Evolutionary conservation across 1,140 invertebrate species (phyloP), one percentile per base, ranked within the genome.

Genomic region (Heliconius nattereri): DNA sequence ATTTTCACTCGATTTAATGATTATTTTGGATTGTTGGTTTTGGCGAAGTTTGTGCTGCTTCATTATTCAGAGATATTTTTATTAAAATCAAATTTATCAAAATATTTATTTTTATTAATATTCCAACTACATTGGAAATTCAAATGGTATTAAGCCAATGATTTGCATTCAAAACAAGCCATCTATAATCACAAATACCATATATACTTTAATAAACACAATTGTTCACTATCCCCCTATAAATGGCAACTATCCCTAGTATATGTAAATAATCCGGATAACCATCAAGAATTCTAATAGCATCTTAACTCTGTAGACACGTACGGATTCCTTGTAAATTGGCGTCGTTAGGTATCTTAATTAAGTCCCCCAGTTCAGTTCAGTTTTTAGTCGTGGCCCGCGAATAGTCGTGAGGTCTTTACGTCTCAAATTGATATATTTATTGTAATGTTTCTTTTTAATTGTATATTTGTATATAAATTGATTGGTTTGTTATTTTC

Each of bases 261-360:
- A 66, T 76, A 71, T 76, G 57, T 76, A 70, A 76, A 76, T 76
- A 71, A 70, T 45, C 8, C 26, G 52, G 70, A 81, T 83, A 78
- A 81, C 35, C 79, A 79, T 79, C 29, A 75, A 40, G 75, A 82
- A 52, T 84, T 86, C 87, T 85, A 85, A 85, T 86, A 89, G 85
- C 81, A 81, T 89, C 87, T 85, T 83, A 89, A 86, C 82, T 92
- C 91, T 89, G 75, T 77, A 79, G 83, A 78, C 87, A 87, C 86
- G 87, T 89, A 89, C 85, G 82, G 84, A 89, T 90, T 91, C 86
- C 87, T 89, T 87, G 85, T 91, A 92, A 93, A 93, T 92, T 92
- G 90, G 89, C 90, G 78, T 90, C 89, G 89, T 89, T 91, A 87
- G 86, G 87, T 83, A 87, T 90, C 89, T 91, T 91, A 92, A 92